Conservation (phyloP, 2,113 vertebrate genomes). For the Azemiops feae region DNA sequence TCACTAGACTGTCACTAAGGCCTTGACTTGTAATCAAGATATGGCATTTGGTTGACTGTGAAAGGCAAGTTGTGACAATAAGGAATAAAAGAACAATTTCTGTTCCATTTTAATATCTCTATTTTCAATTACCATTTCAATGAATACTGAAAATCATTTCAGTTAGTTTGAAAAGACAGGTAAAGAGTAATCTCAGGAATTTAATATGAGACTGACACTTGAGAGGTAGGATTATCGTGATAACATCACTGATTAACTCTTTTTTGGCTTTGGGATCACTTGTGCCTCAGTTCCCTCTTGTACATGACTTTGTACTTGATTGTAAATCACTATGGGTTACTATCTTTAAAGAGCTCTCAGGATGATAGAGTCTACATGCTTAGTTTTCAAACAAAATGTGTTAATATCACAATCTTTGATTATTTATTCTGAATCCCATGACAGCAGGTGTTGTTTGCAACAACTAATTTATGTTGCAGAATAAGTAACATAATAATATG, state of each 20-base stretch:
- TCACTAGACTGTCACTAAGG: neutral
- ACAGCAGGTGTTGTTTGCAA: neutral
- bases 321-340: neutral
- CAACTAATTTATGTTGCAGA: neutral
- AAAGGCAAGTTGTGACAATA: neutral
- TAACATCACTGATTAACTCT: neutral
- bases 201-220: neutral
- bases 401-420: neutral
- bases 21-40: neutral
- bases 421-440: neutral
- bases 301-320: neutral
- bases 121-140: neutral
- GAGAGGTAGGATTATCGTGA: neutral
- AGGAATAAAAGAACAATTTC: neutral
- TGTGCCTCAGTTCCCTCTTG: neutral
- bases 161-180: neutral
- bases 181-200: neutral
- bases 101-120: slow-evolving; percentile 1
- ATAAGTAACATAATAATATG: neutral
- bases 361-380: neutral
- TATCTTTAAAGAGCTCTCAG: neutral
- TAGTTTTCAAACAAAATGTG: neutral
- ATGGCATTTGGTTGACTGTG: neutral
- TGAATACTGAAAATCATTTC: slow-evolving; percentile 6
- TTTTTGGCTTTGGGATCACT: neutral